Evolutionary conservation across 2,797 vertebrate species (phyloP), one percentile per base, ranked within the genome.

Genomic region (Capromys pilorides): DNA sequence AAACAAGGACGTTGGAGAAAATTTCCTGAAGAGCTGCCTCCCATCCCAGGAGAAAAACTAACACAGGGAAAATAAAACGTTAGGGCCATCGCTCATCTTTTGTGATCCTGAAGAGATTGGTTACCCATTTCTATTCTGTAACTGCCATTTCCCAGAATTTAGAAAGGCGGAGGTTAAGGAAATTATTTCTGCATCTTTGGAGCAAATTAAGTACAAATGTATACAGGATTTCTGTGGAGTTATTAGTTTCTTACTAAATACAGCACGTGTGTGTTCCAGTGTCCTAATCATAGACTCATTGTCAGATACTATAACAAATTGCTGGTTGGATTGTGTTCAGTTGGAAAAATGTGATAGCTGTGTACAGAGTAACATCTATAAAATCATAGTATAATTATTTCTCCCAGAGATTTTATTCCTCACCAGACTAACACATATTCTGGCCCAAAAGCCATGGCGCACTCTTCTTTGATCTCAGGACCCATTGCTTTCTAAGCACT

Each of bases 91-190:
- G 80, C 54, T 96, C 94, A 86, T 95, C 67, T 31, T 96, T 87
- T 75, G 86, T 94, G 87, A 95, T 91, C 59, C 67, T 83, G 73
- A 94, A 45, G 81, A 81, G 33, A 10, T 64, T 85, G 87, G 80
- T 92, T 77, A 41, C 45, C 69, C 57, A 81, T 85, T 95, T 94
- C 80, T 95, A 3, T 90, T 90, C 69, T 89, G 73, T 81, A 36
- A 36, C 16, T 84, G 54, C 95, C 87, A 73, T 94, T 95, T 93
- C 94, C 89, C 84, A 97, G 89, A 96, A 91, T 85, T 73, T 61
- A 51, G 1, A 5, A 18, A 10, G n/a, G n/a, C n/a, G n/a, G n/a
- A n/a, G n/a, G n/a, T n/a, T n/a, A n/a, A n/a, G n/a, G n/a, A 67
- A 67, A 67, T 94, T 92, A 64, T 95, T 95, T 96, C 39, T 86